These are phyloP conservation scores for Bothrops jararaca DNA, from an alignment of 2,113 vertebrate genomes.

Conservation along the genomic window DNA sequence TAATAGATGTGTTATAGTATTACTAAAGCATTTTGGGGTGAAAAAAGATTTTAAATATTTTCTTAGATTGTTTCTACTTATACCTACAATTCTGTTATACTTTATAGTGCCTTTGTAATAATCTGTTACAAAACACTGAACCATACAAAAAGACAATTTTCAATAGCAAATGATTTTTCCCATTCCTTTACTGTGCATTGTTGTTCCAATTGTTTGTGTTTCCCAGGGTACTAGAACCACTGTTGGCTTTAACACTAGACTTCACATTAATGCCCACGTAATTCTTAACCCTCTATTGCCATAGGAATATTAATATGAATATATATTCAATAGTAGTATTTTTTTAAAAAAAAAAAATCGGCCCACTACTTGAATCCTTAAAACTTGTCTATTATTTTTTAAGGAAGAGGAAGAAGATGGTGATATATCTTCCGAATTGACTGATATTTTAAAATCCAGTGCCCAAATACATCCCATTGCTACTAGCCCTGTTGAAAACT, in stretches of 20 bases:
- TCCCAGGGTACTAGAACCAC: background rate
- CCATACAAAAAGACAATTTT: background rate
- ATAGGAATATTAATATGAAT: background rate
- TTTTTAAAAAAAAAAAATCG: background rate
- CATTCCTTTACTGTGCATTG: background rate
- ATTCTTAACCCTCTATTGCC: background rate
- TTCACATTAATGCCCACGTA: background rate
- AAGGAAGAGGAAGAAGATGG: constrained; percentile 76
- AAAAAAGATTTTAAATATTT: background rate
- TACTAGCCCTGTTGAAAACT: constrained; percentile 71
- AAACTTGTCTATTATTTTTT: background rate
- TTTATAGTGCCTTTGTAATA: background rate
- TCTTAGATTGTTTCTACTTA: background rate
- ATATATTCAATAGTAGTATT: background rate
- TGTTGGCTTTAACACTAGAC: background rate
- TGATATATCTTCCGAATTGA: constrained; percentile 77
- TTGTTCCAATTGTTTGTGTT: background rate
- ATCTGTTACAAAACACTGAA: background rate
- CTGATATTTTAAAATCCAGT: constrained; percentile 79
- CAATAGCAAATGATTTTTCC: background rate
- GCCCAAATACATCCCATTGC: constrained; percentile 63
- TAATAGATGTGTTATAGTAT: background rate
- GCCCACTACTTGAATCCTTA: background rate
- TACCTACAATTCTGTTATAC: background rate
- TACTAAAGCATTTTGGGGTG: background rate